Conservation (phyloP, 2,113 vertebrate genomes). For the Myodes glareolus region DNA sequence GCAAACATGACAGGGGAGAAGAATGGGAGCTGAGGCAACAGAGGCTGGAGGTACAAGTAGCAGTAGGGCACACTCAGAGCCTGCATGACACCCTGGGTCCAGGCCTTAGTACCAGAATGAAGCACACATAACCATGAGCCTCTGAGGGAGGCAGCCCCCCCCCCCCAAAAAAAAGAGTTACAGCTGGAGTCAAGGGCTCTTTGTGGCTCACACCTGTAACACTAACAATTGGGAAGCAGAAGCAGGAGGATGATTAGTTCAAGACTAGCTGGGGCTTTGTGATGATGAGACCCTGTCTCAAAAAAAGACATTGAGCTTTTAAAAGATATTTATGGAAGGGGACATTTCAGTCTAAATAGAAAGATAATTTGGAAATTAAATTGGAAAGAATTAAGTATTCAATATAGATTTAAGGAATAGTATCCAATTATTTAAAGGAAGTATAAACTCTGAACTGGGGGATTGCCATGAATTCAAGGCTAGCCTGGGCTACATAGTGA, state of each 20-base stretch:
- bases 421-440: constrained; percentile 10
- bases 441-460: background rate
- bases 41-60: background rate
- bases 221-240: background rate
- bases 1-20: constrained; percentile 6
- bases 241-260: background rate
- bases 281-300: background rate
- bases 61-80: background rate
- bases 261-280: background rate
- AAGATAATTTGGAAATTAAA: constrained; percentile 32
- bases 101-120: background rate
- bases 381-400: constrained; percentile 25
- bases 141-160: background rate
- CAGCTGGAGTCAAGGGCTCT: background rate
- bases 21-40: background rate
- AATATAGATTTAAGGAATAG: constrained; percentile 26
- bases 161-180: background rate
- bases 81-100: background rate
- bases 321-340: background rate
- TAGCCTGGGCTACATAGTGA: background rate
- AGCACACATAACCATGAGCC: background rate
- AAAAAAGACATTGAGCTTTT: constrained; percentile 14
- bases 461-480: background rate
- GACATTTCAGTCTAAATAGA: constrained; percentile 36
- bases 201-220: background rate